Evolutionary conservation across 2,888 invertebrate species (phyloP).

Genomic region (Phymatocera aterrima): DNA sequence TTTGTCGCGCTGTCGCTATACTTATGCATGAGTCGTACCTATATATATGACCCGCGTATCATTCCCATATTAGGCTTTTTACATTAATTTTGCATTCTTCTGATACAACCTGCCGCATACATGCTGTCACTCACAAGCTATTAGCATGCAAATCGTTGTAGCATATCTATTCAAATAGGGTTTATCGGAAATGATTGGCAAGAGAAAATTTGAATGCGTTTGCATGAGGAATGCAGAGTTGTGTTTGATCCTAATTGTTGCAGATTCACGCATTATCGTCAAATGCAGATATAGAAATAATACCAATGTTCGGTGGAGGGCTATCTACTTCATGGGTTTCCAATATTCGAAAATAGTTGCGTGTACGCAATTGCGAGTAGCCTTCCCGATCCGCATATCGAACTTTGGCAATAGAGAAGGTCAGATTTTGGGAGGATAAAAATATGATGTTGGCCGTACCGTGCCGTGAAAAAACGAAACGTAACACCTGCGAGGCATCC

Average conservation of each 20-base stretch:
- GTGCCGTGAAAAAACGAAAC: background rate
- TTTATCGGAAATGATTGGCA: background rate
- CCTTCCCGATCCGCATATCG: background rate
- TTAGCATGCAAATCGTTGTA: conserved; percentile 8
- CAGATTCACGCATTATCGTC: background rate
- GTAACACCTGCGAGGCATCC: background rate
- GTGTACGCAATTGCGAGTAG: background rate
- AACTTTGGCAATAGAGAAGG: background rate
- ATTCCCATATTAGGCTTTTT: background rate
- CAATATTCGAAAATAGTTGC: background rate
- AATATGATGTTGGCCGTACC: background rate
- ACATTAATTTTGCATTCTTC: background rate
- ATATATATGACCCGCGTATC: background rate
- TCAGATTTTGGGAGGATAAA: background rate
- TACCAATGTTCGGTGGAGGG: background rate
- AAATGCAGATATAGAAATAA: background rate
- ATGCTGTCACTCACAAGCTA: background rate
- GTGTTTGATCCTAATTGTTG: background rate
- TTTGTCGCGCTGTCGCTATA: background rate
- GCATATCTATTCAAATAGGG: background rate
- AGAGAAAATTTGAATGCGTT: background rate
- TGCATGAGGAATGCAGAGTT: background rate
- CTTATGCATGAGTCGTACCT: background rate
- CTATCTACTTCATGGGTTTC: background rate
- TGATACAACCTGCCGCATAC: background rate